Conservation (phyloP, 2,113 vertebrate species). For the Cynoglossus semilaevis region DNA sequence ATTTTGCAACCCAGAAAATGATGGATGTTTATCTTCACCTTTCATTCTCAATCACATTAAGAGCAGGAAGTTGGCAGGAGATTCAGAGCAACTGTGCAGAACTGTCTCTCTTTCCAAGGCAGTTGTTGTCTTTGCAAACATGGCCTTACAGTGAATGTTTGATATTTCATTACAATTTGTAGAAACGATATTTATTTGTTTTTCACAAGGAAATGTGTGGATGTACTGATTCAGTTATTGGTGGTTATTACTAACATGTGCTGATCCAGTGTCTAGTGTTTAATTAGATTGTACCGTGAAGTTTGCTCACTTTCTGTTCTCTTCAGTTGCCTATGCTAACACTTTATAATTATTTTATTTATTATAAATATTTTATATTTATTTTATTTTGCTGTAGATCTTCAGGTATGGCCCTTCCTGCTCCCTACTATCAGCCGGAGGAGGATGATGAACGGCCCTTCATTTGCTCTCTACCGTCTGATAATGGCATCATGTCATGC, state of each 20-base stretch:
- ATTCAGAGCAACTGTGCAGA: constrained; percentile 11
- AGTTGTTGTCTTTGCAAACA: constrained; percentile 25
- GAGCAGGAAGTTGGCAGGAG: constrained; percentile 12
- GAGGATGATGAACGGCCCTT: constrained; percentile 96
- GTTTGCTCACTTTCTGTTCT: too few species aligned
- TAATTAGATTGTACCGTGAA: too few species aligned
- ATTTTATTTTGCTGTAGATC: constrained; percentile 78
- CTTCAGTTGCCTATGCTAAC: too few species aligned
- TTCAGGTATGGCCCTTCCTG: constrained; percentile 86
- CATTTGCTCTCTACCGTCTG: constrained; percentile 93
- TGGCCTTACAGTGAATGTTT: not conserved
- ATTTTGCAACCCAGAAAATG: constrained; percentile 12
- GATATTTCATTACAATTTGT: too few species aligned
- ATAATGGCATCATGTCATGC: constrained; percentile 98
- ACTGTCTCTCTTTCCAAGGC: constrained; percentile 16
- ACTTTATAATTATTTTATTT: too few species aligned
- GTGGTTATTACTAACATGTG: too few species aligned
- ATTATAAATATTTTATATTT: too few species aligned
- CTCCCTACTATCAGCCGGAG: constrained; percentile 91
- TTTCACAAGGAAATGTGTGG: too few species aligned
- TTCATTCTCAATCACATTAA: constrained; percentile 18
- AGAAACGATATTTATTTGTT: too few species aligned
- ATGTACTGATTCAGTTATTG: too few species aligned
- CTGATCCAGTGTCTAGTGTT: too few species aligned
- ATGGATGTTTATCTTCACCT: constrained; percentile 8